Evolutionary conservation across 2,797 vertebrate genomes (phyloP).

Genomic region (Danio kyathit): DNA sequence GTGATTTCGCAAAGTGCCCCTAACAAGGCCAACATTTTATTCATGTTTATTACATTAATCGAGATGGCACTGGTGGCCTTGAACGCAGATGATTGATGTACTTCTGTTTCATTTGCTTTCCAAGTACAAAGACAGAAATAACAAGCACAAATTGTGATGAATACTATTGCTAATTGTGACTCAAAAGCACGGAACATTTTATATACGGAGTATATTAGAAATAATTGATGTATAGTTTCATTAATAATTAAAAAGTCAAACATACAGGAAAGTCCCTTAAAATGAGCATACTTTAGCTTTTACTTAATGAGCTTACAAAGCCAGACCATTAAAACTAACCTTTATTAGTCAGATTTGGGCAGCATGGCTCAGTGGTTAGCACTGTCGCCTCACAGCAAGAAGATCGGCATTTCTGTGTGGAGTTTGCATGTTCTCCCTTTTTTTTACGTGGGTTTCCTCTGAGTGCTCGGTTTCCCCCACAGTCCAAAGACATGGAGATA

Average conservation of each 20-base stretch:
- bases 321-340: not conserved
- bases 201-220: not conserved
- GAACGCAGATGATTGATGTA: not conserved
- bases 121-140: not conserved
- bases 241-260: constrained; percentile 14
- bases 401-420: no score
- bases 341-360: not conserved
- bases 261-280: not conserved
- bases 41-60: constrained; percentile 16
- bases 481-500: no score
- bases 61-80: constrained; percentile 7
- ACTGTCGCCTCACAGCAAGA: no score
- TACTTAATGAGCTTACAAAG: not conserved
- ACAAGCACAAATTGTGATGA: not conserved
- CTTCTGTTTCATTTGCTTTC: not conserved
- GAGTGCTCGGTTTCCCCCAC: no score
- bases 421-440: no score
- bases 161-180: not conserved
- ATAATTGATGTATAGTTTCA: not conserved
- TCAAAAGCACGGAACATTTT: not conserved
- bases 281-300: not conserved
- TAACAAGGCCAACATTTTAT: constrained; percentile 29
- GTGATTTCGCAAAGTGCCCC: constrained; percentile 6
- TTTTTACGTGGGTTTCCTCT: no score
- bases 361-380: no score